Evolutionary conservation across 2,113 vertebrate genomes (phyloP).

Genomic region (Colinus virginianus): DNA sequence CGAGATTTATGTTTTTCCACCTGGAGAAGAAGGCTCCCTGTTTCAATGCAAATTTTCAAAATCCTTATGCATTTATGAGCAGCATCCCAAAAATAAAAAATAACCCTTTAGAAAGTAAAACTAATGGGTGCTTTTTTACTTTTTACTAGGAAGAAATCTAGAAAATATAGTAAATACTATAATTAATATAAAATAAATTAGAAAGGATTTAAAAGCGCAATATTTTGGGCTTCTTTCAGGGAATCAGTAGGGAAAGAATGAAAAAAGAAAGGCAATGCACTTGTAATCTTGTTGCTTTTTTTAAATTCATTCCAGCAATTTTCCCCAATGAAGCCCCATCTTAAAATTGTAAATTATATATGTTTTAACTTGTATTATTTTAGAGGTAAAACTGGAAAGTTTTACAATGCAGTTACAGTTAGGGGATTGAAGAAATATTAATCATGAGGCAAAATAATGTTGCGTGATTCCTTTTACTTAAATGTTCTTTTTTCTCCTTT

Average conservation of each 20-base stretch:
- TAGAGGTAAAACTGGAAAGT: background rate
- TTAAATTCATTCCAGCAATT: constrained; percentile 41
- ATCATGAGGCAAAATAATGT: background rate
- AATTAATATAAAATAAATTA: background rate
- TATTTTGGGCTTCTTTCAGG: constrained; percentile 9
- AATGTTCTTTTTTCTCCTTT: background rate
- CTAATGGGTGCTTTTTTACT: constrained; percentile 20
- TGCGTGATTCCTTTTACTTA: background rate
- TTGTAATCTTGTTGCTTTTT: constrained; percentile 13
- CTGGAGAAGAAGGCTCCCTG: background rate
- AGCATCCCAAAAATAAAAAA: constrained; percentile 11
- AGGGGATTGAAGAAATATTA: background rate
- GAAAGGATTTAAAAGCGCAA: background rate
- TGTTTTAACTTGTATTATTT: constrained; percentile 10
- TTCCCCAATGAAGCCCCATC: constrained; percentile 28
- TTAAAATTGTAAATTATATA: background rate
- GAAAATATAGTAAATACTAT: background rate
- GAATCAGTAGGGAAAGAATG: background rate
- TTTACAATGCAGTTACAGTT: background rate
- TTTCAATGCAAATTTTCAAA: background rate
- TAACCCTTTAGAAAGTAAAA: constrained; percentile 50
- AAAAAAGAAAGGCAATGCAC: background rate
- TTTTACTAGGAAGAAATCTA: constrained; percentile 9
- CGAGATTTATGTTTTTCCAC: background rate
- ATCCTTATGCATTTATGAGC: background rate